Evolutionary conservation across 2,797 vertebrate genomes (phyloP).

Genomic region (Menidia menidia): DNA sequence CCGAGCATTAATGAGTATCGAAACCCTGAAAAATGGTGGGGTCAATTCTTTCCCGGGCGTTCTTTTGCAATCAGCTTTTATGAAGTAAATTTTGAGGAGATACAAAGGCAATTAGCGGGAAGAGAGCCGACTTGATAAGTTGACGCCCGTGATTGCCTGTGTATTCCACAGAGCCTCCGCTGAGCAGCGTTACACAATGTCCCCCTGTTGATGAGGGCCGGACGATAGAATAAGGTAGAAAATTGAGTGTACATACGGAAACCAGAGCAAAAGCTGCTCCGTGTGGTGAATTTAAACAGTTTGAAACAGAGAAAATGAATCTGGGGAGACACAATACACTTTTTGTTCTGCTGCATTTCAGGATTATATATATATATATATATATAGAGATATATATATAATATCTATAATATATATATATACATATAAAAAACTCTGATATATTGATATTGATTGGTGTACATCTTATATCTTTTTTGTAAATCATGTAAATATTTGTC

Average conservation of each 20-base stretch:
- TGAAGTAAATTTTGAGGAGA: slow-evolving; percentile 16
- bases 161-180: slow-evolving; percentile 14
- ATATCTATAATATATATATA: too few relatives aligned
- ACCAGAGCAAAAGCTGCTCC: slow-evolving; percentile 12
- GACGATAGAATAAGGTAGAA: slow-evolving; percentile 22
- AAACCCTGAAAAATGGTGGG: background rate
- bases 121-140: slow-evolving; percentile 24
- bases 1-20: slow-evolving; percentile 1
- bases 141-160: slow-evolving; percentile 21
- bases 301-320: slow-evolving; percentile 15
- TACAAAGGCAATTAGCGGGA: slow-evolving; percentile 26
- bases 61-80: slow-evolving; percentile 20
- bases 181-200: background rate
- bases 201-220: slow-evolving; percentile 29
- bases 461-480: background rate
- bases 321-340: slow-evolving; percentile 9
- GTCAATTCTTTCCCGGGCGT: background rate
- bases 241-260: slow-evolving; percentile 27
- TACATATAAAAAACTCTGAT: too few relatives aligned
- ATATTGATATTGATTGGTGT: too few relatives aligned
- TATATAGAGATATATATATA: too few relatives aligned
- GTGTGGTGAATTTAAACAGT: background rate
- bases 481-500: background rate
- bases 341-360: background rate
- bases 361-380: too few relatives aligned